Percentiles rank a stretch among this genome's conserved stretches.
These are phyloP conservation scores for Hipparchia sbordonii DNA, from an alignment of 2,888 invertebrate genomes.

Conservation along the genomic window DNA sequence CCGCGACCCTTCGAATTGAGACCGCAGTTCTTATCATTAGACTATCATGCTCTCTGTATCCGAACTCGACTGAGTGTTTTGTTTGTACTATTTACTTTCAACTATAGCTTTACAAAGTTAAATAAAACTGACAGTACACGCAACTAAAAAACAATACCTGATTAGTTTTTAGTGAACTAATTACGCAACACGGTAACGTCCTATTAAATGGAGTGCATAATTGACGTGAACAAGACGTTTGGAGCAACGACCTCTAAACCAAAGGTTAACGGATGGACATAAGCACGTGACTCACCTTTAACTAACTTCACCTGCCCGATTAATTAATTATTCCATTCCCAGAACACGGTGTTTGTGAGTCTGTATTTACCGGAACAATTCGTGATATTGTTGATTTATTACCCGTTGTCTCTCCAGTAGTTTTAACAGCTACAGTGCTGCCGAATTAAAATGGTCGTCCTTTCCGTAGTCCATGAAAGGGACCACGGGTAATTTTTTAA, in stretches of 20 bases:
- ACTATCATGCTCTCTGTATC: no score
- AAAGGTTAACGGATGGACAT: slow-evolving; percentile 33
- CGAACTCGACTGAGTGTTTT: no score
- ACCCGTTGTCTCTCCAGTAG: no score
- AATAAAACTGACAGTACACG: neutral
- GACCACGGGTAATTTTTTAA: no score
- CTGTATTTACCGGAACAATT: slow-evolving; percentile 20
- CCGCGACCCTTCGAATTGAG: no score
- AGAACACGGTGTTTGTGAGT: slow-evolving; percentile 7
- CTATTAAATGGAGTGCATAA: slow-evolving; percentile 13
- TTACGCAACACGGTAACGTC: slow-evolving; percentile 18
- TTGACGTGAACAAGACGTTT: slow-evolving; percentile 5
- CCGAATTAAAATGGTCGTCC: no score
- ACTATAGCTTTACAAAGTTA: no score
- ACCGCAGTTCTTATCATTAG: no score
- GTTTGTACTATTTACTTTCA: no score
- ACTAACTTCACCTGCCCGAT: slow-evolving; percentile 28
- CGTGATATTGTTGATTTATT: neutral
- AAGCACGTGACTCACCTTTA: slow-evolving; percentile 20
- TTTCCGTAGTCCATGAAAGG: no score
- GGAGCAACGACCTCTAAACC: slow-evolving; percentile 32
- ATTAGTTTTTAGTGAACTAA: neutral
- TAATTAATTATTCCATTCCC: slow-evolving; percentile 28
- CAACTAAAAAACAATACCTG: neutral
- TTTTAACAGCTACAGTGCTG: no score